phyloP scores from a whole-genome alignment of 2,113 vertebrate genomes.

The Mastomys natalensis region DNA sequence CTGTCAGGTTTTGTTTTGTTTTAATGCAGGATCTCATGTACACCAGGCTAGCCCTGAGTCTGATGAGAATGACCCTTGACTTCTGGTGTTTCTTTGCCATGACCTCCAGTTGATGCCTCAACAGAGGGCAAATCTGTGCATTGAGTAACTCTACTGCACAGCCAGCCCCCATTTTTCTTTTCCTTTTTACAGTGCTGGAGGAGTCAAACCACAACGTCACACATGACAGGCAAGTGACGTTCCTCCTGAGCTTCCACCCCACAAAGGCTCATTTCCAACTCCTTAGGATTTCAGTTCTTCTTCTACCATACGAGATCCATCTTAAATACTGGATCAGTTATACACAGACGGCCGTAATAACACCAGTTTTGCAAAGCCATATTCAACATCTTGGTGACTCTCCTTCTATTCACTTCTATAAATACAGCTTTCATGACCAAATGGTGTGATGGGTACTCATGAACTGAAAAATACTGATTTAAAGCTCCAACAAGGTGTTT shows the following conservation, averaged over 20 bases:
- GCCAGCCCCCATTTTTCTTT: background rate
- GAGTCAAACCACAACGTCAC: background rate
- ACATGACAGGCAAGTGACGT: background rate
- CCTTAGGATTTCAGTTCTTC: background rate
- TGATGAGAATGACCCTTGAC: background rate
- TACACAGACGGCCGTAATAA: background rate
- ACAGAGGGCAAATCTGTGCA: background rate
- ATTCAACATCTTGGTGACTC: background rate
- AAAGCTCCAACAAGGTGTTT: background rate
- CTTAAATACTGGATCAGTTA: background rate
- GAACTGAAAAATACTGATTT: background rate
- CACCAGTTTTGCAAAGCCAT: background rate
- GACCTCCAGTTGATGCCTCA: background rate
- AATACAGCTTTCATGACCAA: background rate
- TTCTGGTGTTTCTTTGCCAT: background rate
- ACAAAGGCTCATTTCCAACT: background rate
- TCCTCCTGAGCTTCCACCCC: background rate
- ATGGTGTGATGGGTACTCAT: background rate
- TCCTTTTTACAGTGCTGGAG: background rate
- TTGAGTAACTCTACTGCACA: background rate
- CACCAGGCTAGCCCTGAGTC: background rate
- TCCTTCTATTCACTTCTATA: background rate
- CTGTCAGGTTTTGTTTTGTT: background rate
- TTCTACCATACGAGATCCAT: background rate
- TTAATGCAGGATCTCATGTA: background rate